phyloP scores from a whole-genome alignment of 2,113 vertebrate genomes.

The Tympanuchus pallidicinctus region DNA sequence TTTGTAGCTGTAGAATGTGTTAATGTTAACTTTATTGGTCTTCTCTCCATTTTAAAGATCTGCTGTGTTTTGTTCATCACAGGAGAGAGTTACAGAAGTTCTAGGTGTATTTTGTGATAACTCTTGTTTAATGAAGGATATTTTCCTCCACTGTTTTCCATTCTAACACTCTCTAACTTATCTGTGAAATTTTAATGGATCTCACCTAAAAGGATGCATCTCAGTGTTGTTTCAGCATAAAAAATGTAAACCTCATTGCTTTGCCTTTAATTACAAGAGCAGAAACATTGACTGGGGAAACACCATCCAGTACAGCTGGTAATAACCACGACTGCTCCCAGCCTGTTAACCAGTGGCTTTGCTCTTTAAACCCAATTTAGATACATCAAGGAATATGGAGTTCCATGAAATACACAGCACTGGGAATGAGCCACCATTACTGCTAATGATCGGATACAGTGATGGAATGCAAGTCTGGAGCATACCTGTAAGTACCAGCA shows the following conservation, averaged over 20 bases:
- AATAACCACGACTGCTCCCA: background rate
- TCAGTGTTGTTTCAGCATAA: background rate
- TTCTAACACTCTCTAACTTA: background rate
- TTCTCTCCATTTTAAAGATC: background rate
- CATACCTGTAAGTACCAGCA: conserved; percentile 88
- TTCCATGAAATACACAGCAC: conserved; percentile 92
- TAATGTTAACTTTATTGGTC: background rate
- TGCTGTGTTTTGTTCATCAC: background rate
- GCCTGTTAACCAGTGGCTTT: background rate
- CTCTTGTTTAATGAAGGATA: rapidly evolving
- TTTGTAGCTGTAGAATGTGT: background rate
- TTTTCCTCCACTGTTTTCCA: background rate
- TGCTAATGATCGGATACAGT: conserved; percentile 94
- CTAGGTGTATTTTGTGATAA: background rate
- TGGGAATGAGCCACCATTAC: conserved; percentile 89
- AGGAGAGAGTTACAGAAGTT: background rate
- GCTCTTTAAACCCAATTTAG: conserved; percentile 71
- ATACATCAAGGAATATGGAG: conserved; percentile 90
- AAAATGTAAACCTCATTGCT: background rate
- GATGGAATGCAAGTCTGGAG: conserved; percentile 98
- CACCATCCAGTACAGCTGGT: background rate
- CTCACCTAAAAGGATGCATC: background rate
- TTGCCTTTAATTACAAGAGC: background rate
- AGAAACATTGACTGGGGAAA: background rate
- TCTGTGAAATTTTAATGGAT: background rate